These are phyloP conservation scores for Epinephelus coioides DNA, from an alignment of 2,797 vertebrate genomes.

Conservation along the genomic window DNA sequence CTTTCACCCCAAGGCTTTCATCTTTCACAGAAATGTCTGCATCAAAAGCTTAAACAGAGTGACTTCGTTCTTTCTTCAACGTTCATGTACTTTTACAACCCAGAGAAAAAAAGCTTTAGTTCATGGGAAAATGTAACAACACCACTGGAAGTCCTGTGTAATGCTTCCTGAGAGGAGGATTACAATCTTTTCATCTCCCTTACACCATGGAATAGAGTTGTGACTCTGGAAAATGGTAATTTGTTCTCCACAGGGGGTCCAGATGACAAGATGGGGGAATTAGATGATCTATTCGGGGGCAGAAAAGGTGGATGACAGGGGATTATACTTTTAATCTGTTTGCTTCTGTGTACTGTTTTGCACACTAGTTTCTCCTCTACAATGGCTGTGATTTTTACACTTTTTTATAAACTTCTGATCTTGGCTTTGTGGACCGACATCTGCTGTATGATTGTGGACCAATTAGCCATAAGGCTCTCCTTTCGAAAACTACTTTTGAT, in stretches of 20 bases:
- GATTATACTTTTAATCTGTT: slow-evolving; percentile 71
- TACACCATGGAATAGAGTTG: slow-evolving; percentile 63
- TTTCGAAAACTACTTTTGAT: slow-evolving; percentile 3
- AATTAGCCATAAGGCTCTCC: not conserved
- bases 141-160: slow-evolving; percentile 47
- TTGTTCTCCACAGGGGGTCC: slow-evolving; percentile 67
- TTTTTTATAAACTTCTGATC: slow-evolving; percentile 12
- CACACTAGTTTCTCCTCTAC: slow-evolving; percentile 10
- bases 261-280: slow-evolving; percentile 70
- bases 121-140: slow-evolving; percentile 72
- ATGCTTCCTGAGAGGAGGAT: slow-evolving; percentile 51
- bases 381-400: slow-evolving; percentile 13
- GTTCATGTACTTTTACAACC: slow-evolving; percentile 40
- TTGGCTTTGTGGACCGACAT: not conserved
- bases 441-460: slow-evolving; percentile 7
- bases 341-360: slow-evolving; percentile 51
- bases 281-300: slow-evolving; percentile 56
- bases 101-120: slow-evolving; percentile 29
- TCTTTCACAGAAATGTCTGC: slow-evolving; percentile 19
- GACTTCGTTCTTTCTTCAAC: slow-evolving; percentile 41
- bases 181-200: slow-evolving; percentile 49
- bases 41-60: slow-evolving; percentile 40
- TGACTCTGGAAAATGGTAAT: slow-evolving; percentile 71
- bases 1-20: not conserved
- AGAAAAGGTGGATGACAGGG: slow-evolving; percentile 38